Base-by-base conservation (phyloP, 2,113 vertebrate species). In the Oriolus oriolus region DNA sequence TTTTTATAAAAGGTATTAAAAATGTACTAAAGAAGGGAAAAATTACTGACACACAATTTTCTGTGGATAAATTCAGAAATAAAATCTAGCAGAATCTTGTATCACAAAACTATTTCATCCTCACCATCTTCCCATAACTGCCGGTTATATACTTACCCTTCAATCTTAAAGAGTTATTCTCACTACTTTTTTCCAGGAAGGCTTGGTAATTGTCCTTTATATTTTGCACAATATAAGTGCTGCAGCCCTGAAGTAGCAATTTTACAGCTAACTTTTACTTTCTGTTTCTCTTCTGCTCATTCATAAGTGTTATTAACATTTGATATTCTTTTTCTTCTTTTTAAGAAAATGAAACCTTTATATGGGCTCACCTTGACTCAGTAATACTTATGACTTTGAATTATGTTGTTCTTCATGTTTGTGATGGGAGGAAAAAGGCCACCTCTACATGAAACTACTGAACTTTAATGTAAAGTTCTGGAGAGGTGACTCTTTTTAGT, bases 241-340 rank as follows among this genome's bases (percentile, higher is more conserved):
- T 83, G 61, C 54, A 93, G 42, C 28, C 54, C 41, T 84, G 64
- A 93, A 96, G 85, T 56, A 94, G 64, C 39, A 91, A 88, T 94
- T 95, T 95, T 56, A 42, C 54, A 86, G 63, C 30, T 95, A 90
- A 84, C 56, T 96, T 91, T 54, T 90, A 80, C 50, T 80, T 95
- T 83, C 42, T 74, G 11, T 69, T 30, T 90, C 37, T 81, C 79
- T 93, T 93, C 71, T 84, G 30, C 42, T 85, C 54, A 45, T 82
- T 93, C 61, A 19, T 56, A 37, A 96, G 78, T 80, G 42, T 77
- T 76, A 87, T 83, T 86, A 91, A 77, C 57, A 77, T 84, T 90
- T 93, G 30, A 41, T 88, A 88, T 56, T 60, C 27, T 86, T 95
- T 75, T 56, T 75, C 17, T 65, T 49, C n/a, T 73, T 92, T 93